Evolutionary conservation across 2,113 vertebrate species (phyloP).

Genomic region (Nyctereutes procyonoides): DNA sequence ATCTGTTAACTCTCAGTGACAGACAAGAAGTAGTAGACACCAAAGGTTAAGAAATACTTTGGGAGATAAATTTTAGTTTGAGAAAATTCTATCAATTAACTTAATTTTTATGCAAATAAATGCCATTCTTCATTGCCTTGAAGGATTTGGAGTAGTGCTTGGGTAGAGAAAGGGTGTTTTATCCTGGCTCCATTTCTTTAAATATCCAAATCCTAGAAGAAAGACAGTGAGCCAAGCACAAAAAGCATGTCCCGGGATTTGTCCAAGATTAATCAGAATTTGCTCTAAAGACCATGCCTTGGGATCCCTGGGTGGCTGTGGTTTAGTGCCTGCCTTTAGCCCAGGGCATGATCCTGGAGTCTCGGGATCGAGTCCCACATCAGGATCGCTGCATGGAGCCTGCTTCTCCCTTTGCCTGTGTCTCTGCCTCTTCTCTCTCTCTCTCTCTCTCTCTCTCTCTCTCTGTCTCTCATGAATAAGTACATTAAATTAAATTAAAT

Average conservation of each 20-base stretch:
- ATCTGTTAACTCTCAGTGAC: slow-evolving; percentile 40
- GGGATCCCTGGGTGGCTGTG: no score
- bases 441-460: no score
- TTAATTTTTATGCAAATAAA: slow-evolving; percentile 35
- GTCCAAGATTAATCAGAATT: background rate
- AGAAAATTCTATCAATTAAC: slow-evolving; percentile 36
- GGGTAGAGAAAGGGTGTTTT: background rate
- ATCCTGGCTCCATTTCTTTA: background rate
- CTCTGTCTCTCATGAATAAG: no score
- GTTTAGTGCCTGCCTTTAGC: no score
- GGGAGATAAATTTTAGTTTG: slow-evolving; percentile 44
- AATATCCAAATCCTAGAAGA: background rate
- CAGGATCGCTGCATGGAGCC: no score
- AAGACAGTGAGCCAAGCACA: background rate
- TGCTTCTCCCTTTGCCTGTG: no score
- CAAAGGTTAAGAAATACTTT: slow-evolving; percentile 40
- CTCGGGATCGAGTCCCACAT: no score
- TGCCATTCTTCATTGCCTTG: background rate
- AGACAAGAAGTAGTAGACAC: slow-evolving; percentile 37
- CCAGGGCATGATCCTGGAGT: no score
- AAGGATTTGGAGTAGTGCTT: background rate
- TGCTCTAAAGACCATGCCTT: background rate
- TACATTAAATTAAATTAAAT: no score
- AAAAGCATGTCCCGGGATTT: background rate
- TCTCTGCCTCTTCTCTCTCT: no score